Percentiles rank a stretch among this genome's conserved stretches.
These are phyloP conservation scores for Forbesichthys papilliferus DNA, from an alignment of 2,113 vertebrate species.

Conservation along the genomic window DNA sequence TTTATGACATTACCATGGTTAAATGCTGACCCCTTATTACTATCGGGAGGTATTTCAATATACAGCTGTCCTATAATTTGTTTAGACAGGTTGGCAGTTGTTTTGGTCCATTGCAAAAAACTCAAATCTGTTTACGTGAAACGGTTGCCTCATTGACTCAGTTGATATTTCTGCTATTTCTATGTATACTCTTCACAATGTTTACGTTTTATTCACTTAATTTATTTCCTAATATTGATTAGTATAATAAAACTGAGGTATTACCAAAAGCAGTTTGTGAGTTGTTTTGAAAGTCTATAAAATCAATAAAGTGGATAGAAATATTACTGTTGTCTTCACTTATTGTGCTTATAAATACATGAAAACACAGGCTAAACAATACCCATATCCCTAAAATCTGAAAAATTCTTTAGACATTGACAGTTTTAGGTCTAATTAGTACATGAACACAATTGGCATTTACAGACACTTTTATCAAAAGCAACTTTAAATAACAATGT, in stretches of 20 bases:
- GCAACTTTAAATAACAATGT: no score
- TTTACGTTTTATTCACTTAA: constrained; percentile 68
- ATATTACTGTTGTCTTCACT: not conserved
- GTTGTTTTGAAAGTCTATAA: constrained; percentile 77
- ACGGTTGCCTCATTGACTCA: constrained; percentile 42
- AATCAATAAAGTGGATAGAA: constrained; percentile 78
- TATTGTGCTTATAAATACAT: not conserved
- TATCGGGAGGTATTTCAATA: constrained; percentile 16
- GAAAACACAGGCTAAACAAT: no score
- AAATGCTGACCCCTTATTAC: constrained; percentile 17
- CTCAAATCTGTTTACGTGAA: constrained; percentile 31
- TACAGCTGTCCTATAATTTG: constrained; percentile 13
- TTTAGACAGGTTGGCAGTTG: constrained; percentile 17
- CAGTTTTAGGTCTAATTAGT: no score
- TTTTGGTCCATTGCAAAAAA: constrained; percentile 39
- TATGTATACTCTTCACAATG: constrained; percentile 55
- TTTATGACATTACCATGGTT: constrained; percentile 12
- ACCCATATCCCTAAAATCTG: no score
- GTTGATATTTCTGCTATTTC: constrained; percentile 47
- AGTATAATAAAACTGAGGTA: constrained; percentile 54
- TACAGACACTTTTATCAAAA: no score
- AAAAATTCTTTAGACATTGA: no score
- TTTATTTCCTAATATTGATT: constrained; percentile 71
- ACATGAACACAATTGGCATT: no score
- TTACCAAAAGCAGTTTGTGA: constrained; percentile 78